Evolutionary conservation across 2,888 invertebrate genomes (phyloP), one percentile per base, ranked within the genome.

Genomic region (Vesta saturnalis): DNA sequence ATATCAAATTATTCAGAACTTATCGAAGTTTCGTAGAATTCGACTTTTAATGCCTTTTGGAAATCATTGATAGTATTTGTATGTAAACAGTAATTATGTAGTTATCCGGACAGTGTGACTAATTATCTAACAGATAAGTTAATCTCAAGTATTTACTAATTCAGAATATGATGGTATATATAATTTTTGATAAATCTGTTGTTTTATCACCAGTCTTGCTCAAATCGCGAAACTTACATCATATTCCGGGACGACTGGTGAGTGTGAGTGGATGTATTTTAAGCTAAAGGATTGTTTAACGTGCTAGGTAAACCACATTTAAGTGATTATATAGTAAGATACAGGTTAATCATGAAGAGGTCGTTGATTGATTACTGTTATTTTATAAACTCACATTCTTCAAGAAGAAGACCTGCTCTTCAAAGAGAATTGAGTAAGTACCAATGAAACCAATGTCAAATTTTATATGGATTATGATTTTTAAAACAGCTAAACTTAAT

Each of bases 381-480:
- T 66, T 87, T 87, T 71, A 83, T 84, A 72, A 86, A 84, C 52
- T 82, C 85, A 5, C 79, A 83, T 58, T 83, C 87, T 1, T 84
- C 84, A 23, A 81, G 85, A 73, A 83, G 88, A 73, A 75, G 85
- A 73, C 84, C 87, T 0, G 85, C 85, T 0, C 80, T 86, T 8
- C 86, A 87, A 0, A 82, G 88, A 75, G 87, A 87, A 81, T 76
- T 88, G 65, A 87, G 87, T 88, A 80, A 86, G 86, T 81, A 60
- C 46, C n/a, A 21, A 56, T 5, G 6, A 46, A 1, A n/a, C 8
- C 8, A 16, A 1, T 18, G 15, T 3, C 8, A 15, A 3, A 49
- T 52, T 67, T 60, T 35, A 52, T 35, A 39, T n/a, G n/a, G 8
- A 2, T 39, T 60, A 67, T 52, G 39, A 52, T 19, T 54, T n/a